A percentile compares a stretch with the other conserved stretches of the same genome.
Conservation (phyloP, 2,113 vertebrate species). For the Bostrychus sinensis region DNA sequence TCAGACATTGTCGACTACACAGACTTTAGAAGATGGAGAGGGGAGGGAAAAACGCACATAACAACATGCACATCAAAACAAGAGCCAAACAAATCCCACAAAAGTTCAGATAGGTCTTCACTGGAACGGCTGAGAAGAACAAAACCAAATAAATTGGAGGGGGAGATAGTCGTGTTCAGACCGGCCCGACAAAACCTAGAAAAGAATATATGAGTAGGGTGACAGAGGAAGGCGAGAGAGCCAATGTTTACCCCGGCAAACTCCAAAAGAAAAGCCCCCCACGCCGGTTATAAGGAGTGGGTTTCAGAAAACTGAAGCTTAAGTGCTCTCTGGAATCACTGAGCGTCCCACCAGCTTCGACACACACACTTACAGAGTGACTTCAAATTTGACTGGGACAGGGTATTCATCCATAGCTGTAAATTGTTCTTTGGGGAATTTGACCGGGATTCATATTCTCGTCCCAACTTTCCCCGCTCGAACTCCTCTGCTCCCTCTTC, state of each 20-base stretch:
- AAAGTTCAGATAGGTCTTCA: slow-evolving; percentile 69
- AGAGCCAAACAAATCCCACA: slow-evolving; percentile 68
- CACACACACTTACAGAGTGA: slow-evolving; percentile 31
- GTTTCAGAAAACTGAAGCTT: slow-evolving; percentile 71
- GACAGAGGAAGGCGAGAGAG: slow-evolving; percentile 69
- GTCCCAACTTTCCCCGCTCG: slow-evolving; percentile 28
- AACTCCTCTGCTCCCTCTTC: slow-evolving; percentile 39
- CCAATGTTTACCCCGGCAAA: slow-evolving; percentile 60
- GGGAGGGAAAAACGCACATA: slow-evolving; percentile 34
- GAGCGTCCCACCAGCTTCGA: slow-evolving; percentile 64
- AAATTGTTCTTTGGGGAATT: slow-evolving; percentile 76
- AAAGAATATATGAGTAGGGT: slow-evolving; percentile 62
- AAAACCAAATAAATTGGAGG: slow-evolving; percentile 76
- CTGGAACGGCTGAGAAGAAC: slow-evolving; percentile 65
- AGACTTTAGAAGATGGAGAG: slow-evolving; percentile 58
- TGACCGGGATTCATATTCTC: slow-evolving; percentile 53
- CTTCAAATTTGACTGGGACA: slow-evolving; percentile 69
- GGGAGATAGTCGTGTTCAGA: slow-evolving; percentile 59
- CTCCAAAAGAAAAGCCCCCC: slow-evolving; percentile 60
- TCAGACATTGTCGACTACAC: slow-evolving; percentile 57
- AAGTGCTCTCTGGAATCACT: slow-evolving; percentile 77
- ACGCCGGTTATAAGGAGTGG: slow-evolving; percentile 53
- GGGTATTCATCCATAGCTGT: slow-evolving; percentile 76
- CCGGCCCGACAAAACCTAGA: slow-evolving; percentile 70
- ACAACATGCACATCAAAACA: slow-evolving; percentile 69